Evolutionary conservation across 2,888 invertebrate genomes (phyloP).

Genomic region (Spialia ferax): DNA sequence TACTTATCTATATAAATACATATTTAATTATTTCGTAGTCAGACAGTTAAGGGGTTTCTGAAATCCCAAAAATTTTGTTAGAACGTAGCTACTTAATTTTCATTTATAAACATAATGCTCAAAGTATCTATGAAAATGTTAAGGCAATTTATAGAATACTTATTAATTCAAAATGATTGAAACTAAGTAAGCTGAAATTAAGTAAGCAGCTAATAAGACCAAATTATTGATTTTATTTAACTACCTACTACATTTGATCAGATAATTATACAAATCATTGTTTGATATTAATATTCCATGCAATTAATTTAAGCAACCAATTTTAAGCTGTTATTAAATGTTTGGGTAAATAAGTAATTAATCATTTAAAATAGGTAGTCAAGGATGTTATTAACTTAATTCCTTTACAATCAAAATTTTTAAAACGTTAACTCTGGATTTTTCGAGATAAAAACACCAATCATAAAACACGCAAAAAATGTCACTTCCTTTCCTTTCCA

Average conservation of each 20-base stretch:
- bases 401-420: neutral
- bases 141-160: neutral
- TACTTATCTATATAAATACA: too few species aligned
- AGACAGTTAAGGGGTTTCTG: too few species aligned
- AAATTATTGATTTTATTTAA: slow-evolving; percentile 5
- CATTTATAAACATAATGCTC: neutral
- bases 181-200: too few species aligned
- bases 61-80: too few species aligned
- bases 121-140: neutral
- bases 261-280: slow-evolving; percentile 15
- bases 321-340: slow-evolving; percentile 11
- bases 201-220: neutral
- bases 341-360: slow-evolving; percentile 8
- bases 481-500: slow-evolving; percentile 51
- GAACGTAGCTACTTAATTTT: neutral
- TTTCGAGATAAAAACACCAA: neutral
- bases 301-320: slow-evolving; percentile 10
- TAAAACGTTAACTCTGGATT: neutral
- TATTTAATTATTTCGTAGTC: too few species aligned
- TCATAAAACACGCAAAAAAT: neutral
- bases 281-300: slow-evolving; percentile 9
- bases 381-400: slow-evolving; percentile 14
- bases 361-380: slow-evolving; percentile 2
- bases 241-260: neutral
- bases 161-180: neutral